Evolutionary conservation across 1,140 invertebrate genomes (phyloP).

Genomic region (Rhagoletis pomonella): DNA sequence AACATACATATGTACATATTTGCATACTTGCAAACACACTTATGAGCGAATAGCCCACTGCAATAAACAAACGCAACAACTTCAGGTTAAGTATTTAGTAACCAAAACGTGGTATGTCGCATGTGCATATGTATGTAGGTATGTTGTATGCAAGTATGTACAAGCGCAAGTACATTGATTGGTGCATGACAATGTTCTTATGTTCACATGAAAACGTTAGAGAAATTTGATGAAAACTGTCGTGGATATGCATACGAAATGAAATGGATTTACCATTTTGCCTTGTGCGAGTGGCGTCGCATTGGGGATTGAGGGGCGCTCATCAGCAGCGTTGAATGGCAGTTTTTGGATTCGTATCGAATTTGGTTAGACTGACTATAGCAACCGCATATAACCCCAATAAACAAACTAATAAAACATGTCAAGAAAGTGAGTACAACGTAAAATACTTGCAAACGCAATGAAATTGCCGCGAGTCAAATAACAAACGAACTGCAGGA

Average conservation of each 20-base stretch:
- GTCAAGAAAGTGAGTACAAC: background rate
- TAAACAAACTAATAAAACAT: constrained; percentile 74
- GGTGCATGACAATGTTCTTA: too few relatives aligned
- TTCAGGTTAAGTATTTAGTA: background rate
- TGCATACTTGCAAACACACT: background rate
- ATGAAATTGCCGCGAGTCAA: background rate
- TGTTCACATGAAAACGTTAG: constrained; percentile 13
- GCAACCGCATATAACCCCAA: constrained; percentile 73
- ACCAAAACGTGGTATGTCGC: background rate
- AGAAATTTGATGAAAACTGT: constrained; percentile 38
- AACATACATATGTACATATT: background rate
- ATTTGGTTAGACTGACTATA: constrained; percentile 41
- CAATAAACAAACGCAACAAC: constrained; percentile 8
- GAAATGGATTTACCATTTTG: background rate
- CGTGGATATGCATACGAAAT: constrained; percentile 12
- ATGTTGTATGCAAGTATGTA: too few relatives aligned
- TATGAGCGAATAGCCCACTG: background rate
- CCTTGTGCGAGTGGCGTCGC: background rate
- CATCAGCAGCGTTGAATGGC: background rate
- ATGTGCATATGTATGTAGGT: too few relatives aligned
- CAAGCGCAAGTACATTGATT: too few relatives aligned
- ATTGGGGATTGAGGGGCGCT: background rate
- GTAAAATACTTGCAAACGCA: constrained; percentile 12
- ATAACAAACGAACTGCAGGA: background rate
- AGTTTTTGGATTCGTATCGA: background rate